phyloP scores from a whole-genome alignment of 2,797 vertebrate species.

The Sebastes taczanowskii region DNA sequence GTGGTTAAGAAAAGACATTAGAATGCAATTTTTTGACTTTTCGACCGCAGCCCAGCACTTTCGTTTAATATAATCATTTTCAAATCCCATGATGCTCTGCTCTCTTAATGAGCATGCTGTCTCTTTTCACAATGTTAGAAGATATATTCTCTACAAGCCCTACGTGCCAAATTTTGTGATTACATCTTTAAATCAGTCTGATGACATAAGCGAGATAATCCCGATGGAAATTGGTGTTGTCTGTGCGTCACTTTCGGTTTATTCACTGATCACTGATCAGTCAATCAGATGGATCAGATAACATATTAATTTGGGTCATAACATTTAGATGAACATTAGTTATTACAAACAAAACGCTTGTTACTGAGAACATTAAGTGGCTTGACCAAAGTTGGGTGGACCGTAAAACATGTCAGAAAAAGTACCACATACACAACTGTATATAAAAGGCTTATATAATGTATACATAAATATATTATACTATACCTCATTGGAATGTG shows the following conservation, averaged over 20 bases:
- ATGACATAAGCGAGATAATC: not conserved
- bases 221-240: not conserved
- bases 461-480: not conserved
- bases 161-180: not conserved
- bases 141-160: not conserved
- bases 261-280: not conserved
- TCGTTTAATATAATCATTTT: not conserved
- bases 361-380: not conserved
- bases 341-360: not conserved
- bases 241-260: not conserved
- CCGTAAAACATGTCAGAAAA: slow-evolving; percentile 21
- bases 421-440: not conserved
- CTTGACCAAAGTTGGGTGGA: slow-evolving; percentile 45
- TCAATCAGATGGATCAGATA: not conserved
- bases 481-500: not conserved
- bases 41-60: not conserved
- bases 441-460: not conserved
- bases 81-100: not conserved
- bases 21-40: too few species aligned
- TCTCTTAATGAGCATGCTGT: not conserved
- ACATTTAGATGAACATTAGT: not conserved
- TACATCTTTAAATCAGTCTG: not conserved
- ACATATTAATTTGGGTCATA: not conserved
- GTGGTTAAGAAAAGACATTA: too few species aligned
- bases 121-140: not conserved